A percentile compares a stretch with the other conserved stretches of the same genome.
Evolutionary conservation across 2,888 invertebrate genomes (phyloP).

Genomic region (Agrotis segetum): DNA sequence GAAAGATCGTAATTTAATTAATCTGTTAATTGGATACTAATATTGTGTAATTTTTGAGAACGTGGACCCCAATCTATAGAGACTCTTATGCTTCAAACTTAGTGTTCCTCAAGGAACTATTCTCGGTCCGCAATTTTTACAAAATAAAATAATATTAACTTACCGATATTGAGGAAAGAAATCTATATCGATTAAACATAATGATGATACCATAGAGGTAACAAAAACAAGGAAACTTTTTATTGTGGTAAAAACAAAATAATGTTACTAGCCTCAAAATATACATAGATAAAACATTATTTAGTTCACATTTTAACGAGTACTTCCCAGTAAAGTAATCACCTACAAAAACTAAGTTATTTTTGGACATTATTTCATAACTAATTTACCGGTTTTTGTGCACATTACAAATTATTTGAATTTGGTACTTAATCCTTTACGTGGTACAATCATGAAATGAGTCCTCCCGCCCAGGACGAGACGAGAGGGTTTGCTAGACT

Average conservation of each 20-base stretch:
- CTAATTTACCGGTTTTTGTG: too few species aligned
- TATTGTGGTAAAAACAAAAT: slow-evolving; percentile 2
- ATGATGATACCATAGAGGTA: neutral
- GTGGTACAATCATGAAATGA: too few species aligned
- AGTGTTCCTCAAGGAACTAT: slow-evolving; percentile 11
- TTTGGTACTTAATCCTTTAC: too few species aligned
- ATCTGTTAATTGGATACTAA: too few species aligned
- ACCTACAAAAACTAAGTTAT: neutral
- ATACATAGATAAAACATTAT: neutral
- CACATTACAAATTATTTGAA: too few species aligned
- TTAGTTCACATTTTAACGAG: neutral
- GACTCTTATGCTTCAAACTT: too few species aligned
- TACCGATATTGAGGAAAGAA: neutral
- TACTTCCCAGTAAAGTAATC: neutral
- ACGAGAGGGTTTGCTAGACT: too few species aligned
- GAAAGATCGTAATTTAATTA: neutral
- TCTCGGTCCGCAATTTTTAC: neutral
- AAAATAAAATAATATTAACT: neutral
- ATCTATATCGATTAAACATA: neutral
- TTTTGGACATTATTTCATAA: neutral
- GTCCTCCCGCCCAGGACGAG: neutral
- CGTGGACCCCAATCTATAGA: neutral
- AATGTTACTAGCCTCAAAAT: neutral
- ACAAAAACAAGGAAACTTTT: neutral
- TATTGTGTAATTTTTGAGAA: neutral